Conservation (phyloP, 1,140 invertebrate genomes). For the Latrodectus geometricus region DNA sequence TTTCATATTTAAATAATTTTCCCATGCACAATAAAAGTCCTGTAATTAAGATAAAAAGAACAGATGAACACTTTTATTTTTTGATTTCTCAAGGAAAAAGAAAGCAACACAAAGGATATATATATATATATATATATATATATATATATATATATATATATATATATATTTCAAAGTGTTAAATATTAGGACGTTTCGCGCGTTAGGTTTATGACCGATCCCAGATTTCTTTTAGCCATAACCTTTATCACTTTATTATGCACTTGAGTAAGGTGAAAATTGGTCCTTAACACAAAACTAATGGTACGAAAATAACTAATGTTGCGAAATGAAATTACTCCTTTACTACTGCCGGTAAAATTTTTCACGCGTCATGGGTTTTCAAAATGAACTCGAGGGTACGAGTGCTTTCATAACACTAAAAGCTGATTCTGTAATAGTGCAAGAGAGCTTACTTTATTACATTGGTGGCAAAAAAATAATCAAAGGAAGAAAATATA, state of each 20-base stretch:
- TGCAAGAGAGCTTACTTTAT: slow-evolving; percentile 18
- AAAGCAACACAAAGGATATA: neutral
- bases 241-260: slow-evolving; percentile 52
- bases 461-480: slow-evolving; percentile 4
- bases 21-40: neutral
- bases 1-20: neutral
- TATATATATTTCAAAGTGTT: neutral
- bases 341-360: slow-evolving; percentile 7
- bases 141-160: too few relatives aligned
- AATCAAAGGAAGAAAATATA: neutral
- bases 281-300: slow-evolving; percentile 54
- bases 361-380: slow-evolving; percentile 33
- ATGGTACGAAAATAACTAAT: slow-evolving; percentile 57
- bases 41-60: neutral
- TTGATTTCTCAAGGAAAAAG: neutral
- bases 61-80: neutral
- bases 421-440: slow-evolving; percentile 19
- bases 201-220: slow-evolving; percentile 56
- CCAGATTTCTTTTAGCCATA: slow-evolving; percentile 13
- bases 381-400: slow-evolving; percentile 38
- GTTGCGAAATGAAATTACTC: slow-evolving; percentile 51
- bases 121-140: too few relatives aligned
- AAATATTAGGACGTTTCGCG: slow-evolving; percentile 51
- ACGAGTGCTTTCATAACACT: neutral
- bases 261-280: slow-evolving; percentile 39